A percentile compares a stretch with the other conserved stretches of the same genome.
phyloP scores from a whole-genome alignment of 2,888 invertebrate genomes.

The Meta bourneti region DNA sequence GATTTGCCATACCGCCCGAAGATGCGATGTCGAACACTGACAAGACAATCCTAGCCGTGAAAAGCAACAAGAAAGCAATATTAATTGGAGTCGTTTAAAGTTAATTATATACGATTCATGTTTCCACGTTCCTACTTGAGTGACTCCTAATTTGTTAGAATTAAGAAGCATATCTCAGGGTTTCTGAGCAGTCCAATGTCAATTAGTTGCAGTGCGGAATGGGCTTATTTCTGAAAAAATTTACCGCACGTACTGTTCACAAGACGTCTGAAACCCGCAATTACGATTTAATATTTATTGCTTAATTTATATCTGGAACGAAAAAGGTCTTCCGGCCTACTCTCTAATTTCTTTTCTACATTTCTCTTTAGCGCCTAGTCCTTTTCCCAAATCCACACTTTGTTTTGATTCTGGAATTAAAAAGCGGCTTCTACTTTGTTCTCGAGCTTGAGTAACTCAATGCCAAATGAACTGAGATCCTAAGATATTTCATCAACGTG shows the following conservation, averaged over 20 bases:
- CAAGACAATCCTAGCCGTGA: conserved; percentile 46
- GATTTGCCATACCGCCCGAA: conserved; percentile 33
- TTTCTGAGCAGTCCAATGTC: conserved; percentile 5
- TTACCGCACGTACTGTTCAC: conserved; percentile 7
- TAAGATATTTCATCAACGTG: no score
- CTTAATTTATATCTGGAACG: conserved; percentile 39
- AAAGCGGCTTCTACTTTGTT: no score
- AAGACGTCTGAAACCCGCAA: conserved; percentile 21
- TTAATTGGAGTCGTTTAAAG: conserved; percentile 54
- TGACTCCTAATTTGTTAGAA: conserved; percentile 54
- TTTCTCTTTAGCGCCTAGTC: neutral
- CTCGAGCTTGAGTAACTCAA: no score
- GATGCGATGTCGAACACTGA: conserved; percentile 40
- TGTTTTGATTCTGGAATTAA: no score
- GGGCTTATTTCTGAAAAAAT: conserved; percentile 20
- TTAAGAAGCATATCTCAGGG: conserved; percentile 31
- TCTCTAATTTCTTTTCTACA: conserved; percentile 23
- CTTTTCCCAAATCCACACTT: neutral
- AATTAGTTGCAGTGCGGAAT: conserved; percentile 38
- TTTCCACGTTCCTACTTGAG: conserved; percentile 44
- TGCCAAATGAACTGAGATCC: no score
- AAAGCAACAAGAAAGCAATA: conserved; percentile 47
- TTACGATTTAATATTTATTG: conserved; percentile 54
- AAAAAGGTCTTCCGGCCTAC: conserved; percentile 21
- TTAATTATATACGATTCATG: conserved; percentile 61